Evolutionary conservation across 2,888 invertebrate species (phyloP).

Genomic region (Creontiades dilutus): DNA sequence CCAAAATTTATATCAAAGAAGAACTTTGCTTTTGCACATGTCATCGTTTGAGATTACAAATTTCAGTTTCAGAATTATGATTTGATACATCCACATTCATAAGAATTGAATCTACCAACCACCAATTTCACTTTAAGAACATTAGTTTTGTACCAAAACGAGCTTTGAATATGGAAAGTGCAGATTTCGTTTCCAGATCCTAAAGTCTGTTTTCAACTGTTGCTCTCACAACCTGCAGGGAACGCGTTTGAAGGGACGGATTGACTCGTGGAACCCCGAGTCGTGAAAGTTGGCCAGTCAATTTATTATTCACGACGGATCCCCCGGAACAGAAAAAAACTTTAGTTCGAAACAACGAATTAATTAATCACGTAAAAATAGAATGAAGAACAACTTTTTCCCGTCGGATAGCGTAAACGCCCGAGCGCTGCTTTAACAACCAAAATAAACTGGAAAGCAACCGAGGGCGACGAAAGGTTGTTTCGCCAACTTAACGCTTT

Average conservation of each 20-base stretch:
- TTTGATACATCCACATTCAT: no score
- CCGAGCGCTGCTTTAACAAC: not conserved
- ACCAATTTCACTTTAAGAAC: no score
- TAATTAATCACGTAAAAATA: conserved; percentile 37
- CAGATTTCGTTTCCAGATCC: no score
- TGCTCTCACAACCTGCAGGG: no score
- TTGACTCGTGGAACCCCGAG: not conserved
- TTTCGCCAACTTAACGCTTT: conserved; percentile 35
- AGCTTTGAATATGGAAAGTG: no score
- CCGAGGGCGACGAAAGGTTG: not conserved
- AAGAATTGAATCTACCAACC: no score
- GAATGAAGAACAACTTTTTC: conserved; percentile 1
- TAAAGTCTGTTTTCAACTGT: no score
- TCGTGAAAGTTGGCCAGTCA: not conserved
- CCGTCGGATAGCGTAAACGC: not conserved
- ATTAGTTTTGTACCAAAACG: no score
- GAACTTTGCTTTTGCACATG: no score
- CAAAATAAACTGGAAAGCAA: not conserved
- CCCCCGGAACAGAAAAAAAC: not conserved
- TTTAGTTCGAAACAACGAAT: conserved; percentile 35
- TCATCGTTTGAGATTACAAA: no score
- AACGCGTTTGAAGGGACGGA: not conserved
- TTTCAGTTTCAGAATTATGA: no score
- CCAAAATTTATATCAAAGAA: no score
- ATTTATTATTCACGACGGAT: conserved; percentile 28